phyloP scores from a whole-genome alignment of 37 sponge, comb jelly and placozoan species.

The Bolinopsis microptera region DNA sequence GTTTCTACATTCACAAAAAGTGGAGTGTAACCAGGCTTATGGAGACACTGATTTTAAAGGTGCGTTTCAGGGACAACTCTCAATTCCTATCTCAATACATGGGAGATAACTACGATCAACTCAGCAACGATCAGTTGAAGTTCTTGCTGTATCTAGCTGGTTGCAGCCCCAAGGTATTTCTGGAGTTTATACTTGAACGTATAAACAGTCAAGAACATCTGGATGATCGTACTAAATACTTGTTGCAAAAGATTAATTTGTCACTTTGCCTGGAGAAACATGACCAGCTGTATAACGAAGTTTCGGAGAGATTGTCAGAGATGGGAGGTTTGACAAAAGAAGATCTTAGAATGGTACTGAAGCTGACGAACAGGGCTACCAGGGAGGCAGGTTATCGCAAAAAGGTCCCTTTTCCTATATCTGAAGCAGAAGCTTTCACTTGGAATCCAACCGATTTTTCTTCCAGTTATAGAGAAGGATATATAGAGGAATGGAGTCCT shows the following conservation, averaged over 20 bases:
- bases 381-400: not conserved
- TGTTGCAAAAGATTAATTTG: not conserved
- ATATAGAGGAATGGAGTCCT: too few species aligned
- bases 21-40: not conserved
- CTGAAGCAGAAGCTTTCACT: too few species aligned
- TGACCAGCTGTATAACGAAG: not conserved
- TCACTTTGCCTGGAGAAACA: not conserved
- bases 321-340: not conserved
- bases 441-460: not conserved
- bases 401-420: too few species aligned
- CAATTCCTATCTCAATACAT: not conserved
- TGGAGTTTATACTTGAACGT: not conserved
- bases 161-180: not conserved
- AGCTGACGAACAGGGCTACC: not conserved
- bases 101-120: not conserved
- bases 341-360: not conserved
- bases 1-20: not conserved
- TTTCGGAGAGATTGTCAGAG: not conserved
- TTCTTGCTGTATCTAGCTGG: not conserved
- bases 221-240: not conserved
- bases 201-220: not conserved
- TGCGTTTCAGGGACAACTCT: not conserved
- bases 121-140: not conserved
- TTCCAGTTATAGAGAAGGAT: too few species aligned
- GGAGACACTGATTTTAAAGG: not conserved